Percentiles rank a stretch among this genome's conserved stretches.
Conservation (phyloP, 2,113 vertebrate species). For the Actenoides lindsayi region DNA sequence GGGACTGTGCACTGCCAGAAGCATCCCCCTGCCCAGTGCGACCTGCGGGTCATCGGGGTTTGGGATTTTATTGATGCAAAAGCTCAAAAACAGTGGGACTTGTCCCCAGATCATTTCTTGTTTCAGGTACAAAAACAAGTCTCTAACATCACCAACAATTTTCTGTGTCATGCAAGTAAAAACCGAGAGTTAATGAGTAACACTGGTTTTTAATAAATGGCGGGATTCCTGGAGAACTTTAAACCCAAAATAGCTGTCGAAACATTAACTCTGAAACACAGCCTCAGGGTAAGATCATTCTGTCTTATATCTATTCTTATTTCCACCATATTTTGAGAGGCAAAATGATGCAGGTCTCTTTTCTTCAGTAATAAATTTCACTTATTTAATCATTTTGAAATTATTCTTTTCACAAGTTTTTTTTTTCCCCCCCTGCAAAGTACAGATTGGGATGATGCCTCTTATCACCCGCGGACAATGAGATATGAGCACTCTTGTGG, state of each 20-base stretch:
- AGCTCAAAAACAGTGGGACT: not conserved
- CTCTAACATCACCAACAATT: no score
- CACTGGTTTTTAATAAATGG: not conserved
- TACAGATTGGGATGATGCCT: not conserved
- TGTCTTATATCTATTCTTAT: not conserved
- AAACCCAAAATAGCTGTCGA: not conserved
- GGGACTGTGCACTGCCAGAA: rapidly evolving
- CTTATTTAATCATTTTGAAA: not conserved
- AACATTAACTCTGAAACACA: not conserved
- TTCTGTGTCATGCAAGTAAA: not conserved
- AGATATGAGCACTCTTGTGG: rapidly evolving
- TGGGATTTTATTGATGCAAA: not conserved
- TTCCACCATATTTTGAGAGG: not conserved
- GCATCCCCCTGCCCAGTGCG: rapidly evolving
- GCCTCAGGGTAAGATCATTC: not conserved
- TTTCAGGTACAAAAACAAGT: not conserved
- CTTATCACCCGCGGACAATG: rapidly evolving
- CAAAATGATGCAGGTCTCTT: not conserved
- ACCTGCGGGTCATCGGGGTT: rapidly evolving
- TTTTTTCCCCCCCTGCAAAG: not conserved
- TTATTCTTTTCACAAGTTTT: not conserved
- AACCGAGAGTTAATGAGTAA: constrained; percentile 31
- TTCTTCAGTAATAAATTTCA: not conserved
- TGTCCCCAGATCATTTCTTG: not conserved
- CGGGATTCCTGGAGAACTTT: constrained; percentile 22